Evolutionary conservation across 2,888 invertebrate genomes (phyloP).

Genomic region (Petrolisthes manimaculis): DNA sequence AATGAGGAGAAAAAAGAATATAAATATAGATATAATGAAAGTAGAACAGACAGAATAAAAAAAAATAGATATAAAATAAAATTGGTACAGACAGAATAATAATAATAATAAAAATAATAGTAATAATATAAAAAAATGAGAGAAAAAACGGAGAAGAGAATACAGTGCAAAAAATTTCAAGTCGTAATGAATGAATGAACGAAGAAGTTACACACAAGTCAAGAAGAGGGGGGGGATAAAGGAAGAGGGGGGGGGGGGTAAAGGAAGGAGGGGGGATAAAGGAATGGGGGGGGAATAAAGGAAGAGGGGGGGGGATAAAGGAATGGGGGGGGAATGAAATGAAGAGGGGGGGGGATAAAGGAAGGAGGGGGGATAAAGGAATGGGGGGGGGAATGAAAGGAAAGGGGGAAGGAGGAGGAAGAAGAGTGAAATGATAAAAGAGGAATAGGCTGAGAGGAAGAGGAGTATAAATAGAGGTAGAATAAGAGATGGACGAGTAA

Average conservation of each 20-base stretch:
- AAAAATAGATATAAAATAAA: not conserved
- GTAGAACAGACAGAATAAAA: not conserved
- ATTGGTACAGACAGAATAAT: not conserved
- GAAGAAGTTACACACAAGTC: not conserved
- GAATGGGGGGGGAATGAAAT: not conserved
- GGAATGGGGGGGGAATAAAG: not conserved
- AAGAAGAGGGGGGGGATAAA: not conserved
- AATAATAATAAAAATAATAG: not conserved
- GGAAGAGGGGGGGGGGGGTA: not conserved
- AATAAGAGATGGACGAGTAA: too few relatives aligned
- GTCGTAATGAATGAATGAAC: not conserved
- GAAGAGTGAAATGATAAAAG: not conserved
- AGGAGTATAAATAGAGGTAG: not conserved
- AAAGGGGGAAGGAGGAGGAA: too few relatives aligned
- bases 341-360: not conserved
- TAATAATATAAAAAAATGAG: not conserved
- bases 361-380: conserved; percentile 14
- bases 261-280: not conserved
- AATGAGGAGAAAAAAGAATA: not conserved
- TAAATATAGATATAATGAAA: not conserved
- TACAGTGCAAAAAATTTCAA: not conserved
- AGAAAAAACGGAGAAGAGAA: not conserved
- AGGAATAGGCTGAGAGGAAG: too few relatives aligned
- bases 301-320: not conserved
- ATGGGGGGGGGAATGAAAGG: too few relatives aligned